Base-by-base conservation (phyloP, 2,888 invertebrate species). In the Rambutsinella grinnellia region DNA sequence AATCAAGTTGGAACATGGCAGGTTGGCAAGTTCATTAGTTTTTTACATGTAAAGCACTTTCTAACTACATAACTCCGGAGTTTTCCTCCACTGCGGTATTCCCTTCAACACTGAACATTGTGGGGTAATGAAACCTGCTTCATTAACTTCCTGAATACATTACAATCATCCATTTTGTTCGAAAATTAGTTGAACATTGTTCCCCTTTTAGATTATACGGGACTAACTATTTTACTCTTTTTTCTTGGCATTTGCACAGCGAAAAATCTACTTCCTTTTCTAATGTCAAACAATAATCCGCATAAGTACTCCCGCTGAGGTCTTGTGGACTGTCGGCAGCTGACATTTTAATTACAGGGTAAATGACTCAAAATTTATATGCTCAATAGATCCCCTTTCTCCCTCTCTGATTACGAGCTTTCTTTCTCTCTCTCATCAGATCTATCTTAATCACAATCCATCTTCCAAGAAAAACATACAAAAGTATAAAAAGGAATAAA, bases 341-440 rank as follows among this genome's bases (percentile, higher is more conserved):
- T 78, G 78, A 78, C 78, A 78, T 75, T 78, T 78, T 78, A 78
- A 78, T 78, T 78, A 78, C 78, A 67, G 75, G 66, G 61, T 69
- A 74, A 78, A 68, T 69, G 62, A 63, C 69, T 76, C 63, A 63
- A 71, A 67, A 74, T 74, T 74, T 74, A 74, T 74, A 62, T 61
- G 56, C 49, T 74, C 62, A 51, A 62, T 49, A 67, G 61, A 49
- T 15, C 8, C 10, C 17, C 8, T n/a, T 17, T 51, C 6, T 8
- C 6, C 53, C 17, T 15, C 8, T 8, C 53, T 51, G 13, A 19
- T n/a, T 17, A 8, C 26, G 46, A 60, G 28, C 60, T 60, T 60
- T 49, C 17, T 23, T 47, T 46, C 56, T 54, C 54, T 66, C 68
- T 69, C n/a, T n/a, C n/a, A n/a, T n/a, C n/a, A n/a, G 68, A 72